Percentiles rank a stretch among this genome's conserved stretches.
These are phyloP conservation scores for Lacerta viridis DNA, from an alignment of 2,797 vertebrate genomes.

Conservation along the genomic window DNA sequence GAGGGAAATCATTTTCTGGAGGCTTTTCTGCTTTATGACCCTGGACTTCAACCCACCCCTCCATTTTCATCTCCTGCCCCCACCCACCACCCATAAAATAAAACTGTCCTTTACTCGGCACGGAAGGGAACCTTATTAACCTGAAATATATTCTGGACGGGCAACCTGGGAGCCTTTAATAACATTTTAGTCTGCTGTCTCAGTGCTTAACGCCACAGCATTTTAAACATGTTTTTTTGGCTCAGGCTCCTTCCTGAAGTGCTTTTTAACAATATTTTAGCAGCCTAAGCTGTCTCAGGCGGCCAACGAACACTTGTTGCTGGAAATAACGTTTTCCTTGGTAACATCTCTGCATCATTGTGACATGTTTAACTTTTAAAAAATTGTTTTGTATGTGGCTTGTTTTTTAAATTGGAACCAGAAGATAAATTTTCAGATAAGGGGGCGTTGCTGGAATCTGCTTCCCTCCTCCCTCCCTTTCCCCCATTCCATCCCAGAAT, in stretches of 20 bases:
- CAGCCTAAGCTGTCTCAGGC: conserved; percentile 41
- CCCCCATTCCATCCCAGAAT: neutral
- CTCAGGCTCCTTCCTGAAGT: conserved; percentile 44
- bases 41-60: neutral
- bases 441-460: neutral
- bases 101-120: conserved; percentile 40
- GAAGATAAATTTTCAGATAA: conserved; percentile 38
- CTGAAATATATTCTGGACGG: conserved; percentile 55
- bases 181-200: conserved; percentile 54
- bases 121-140: conserved; percentile 61
- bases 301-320: conserved; percentile 55
- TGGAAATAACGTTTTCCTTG: conserved; percentile 50
- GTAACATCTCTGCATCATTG: conserved; percentile 44
- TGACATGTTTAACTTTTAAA: conserved; percentile 48
- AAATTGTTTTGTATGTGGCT: conserved; percentile 28
- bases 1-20: neutral
- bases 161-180: conserved; percentile 44
- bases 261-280: conserved; percentile 51
- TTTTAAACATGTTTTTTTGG: conserved; percentile 53
- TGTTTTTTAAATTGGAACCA: conserved; percentile 37
- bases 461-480: neutral
- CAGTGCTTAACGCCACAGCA: conserved; percentile 38
- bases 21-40: neutral
- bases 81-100: conserved; percentile 32
- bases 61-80: neutral